These are phyloP conservation scores for Hyalella azteca DNA, from an alignment of 2,888 invertebrate species.

Conservation along the genomic window DNA sequence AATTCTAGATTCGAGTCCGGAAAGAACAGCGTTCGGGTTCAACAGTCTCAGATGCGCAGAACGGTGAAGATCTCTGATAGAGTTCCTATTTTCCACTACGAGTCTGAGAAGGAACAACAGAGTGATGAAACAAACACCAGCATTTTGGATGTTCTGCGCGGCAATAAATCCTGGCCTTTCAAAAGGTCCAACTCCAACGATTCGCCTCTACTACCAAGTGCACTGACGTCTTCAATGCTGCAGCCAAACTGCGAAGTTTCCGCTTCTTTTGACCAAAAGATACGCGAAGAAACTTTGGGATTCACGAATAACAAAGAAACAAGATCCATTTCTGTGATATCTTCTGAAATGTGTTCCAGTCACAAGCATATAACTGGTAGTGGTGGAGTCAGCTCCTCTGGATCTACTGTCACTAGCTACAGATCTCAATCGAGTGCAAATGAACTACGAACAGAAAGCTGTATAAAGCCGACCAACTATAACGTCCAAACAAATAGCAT, in stretches of 20 bases:
- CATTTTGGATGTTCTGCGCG: neutral
- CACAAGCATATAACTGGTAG: neutral
- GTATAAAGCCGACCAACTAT: too few relatives aligned
- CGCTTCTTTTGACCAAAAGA: neutral
- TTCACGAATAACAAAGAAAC: too few relatives aligned
- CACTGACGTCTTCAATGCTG: neutral
- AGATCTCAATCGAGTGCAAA: neutral
- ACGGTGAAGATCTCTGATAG: constrained; percentile 6
- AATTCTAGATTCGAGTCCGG: neutral
- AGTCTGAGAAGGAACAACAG: constrained; percentile 1
- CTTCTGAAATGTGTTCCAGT: neutral
- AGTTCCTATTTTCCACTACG: constrained; percentile 23
- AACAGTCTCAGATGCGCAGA: neutral
- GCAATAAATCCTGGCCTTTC: neutral
- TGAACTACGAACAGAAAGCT: neutral
- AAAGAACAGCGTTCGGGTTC: neutral
- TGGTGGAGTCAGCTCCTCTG: too few relatives aligned
- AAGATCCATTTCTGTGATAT: too few relatives aligned
- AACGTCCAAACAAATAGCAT: neutral
- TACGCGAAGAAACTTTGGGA: neutral
- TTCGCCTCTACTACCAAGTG: neutral
- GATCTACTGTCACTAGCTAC: too few relatives aligned
- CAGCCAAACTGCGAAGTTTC: neutral
- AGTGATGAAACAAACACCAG: neutral
- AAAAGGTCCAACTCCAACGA: neutral